These are phyloP conservation scores for Corapipo altera DNA, from an alignment of 2,113 vertebrate genomes.

Conservation along the genomic window DNA sequence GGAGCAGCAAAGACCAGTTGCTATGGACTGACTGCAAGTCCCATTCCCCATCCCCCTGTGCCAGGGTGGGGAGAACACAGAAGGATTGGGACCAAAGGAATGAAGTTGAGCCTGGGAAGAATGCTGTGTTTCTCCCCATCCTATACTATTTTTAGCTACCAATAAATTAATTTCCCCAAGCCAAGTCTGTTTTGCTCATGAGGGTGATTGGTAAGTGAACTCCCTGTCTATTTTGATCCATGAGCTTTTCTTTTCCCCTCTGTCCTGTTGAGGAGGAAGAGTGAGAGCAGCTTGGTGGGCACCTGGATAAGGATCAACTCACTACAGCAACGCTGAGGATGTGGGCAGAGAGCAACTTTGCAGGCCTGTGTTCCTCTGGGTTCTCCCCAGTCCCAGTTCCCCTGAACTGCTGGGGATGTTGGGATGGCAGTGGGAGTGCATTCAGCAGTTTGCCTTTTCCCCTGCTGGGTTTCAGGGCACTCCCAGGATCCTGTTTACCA, in stretches of 20 bases:
- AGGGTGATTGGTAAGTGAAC: neutral
- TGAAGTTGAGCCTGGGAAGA: neutral
- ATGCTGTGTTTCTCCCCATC: neutral
- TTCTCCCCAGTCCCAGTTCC: neutral
- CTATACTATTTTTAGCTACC: neutral
- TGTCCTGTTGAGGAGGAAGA: neutral
- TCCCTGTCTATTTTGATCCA: neutral
- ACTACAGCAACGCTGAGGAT: fast-evolving
- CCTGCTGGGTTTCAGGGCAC: neutral
- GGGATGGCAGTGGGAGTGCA: neutral
- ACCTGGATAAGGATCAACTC: neutral
- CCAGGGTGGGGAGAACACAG: neutral
- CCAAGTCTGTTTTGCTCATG: neutral
- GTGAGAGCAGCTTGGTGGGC: neutral
- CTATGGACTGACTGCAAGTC: fast-evolving
- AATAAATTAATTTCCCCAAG: neutral
- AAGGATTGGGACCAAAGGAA: neutral
- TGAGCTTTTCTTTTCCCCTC: neutral
- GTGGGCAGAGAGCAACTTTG: neutral
- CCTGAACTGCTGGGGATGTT: neutral
- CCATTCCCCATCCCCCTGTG: fast-evolving
- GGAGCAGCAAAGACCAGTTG: neutral
- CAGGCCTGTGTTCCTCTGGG: fast-evolving
- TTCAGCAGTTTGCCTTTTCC: neutral
- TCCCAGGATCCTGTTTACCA: neutral